phyloP scores from a whole-genome alignment of 2,797 vertebrate species.

The Onychomys torridus region DNA sequence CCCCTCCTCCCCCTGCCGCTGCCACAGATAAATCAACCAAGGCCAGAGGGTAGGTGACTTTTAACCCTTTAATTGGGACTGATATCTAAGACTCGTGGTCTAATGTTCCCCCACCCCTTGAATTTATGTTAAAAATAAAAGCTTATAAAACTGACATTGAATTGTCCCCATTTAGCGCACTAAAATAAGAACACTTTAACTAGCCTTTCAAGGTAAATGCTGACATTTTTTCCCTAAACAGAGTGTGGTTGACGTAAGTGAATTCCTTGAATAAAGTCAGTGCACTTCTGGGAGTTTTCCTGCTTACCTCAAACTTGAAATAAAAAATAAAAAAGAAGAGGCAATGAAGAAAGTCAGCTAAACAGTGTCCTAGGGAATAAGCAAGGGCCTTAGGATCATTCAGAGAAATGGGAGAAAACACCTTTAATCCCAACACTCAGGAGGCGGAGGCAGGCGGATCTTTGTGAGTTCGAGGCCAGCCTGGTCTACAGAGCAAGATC shows the following conservation, averaged over 20 bases:
- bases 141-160: not conserved
- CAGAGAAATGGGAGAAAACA: not conserved
- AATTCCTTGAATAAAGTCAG: not conserved
- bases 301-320: not conserved
- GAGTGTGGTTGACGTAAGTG: not conserved
- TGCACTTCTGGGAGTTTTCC: not conserved
- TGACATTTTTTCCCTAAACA: not conserved
- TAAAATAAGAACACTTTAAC: not conserved
- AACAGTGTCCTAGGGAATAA: not conserved
- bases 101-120: not conserved
- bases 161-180: not conserved
- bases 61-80: not conserved
- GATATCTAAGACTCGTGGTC: not conserved
- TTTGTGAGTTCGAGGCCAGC: too few species aligned
- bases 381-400: not conserved
- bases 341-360: not conserved
- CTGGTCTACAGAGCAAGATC: too few species aligned
- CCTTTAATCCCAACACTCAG: too few species aligned
- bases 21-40: not conserved
- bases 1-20: too few species aligned
- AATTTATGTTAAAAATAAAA: slow-evolving; percentile 55
- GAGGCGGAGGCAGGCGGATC: too few species aligned
- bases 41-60: not conserved
- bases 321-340: not conserved
- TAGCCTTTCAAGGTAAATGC: not conserved